Evolutionary conservation across 2,888 invertebrate genomes (phyloP).

Genomic region (Cheilosia pagana): DNA sequence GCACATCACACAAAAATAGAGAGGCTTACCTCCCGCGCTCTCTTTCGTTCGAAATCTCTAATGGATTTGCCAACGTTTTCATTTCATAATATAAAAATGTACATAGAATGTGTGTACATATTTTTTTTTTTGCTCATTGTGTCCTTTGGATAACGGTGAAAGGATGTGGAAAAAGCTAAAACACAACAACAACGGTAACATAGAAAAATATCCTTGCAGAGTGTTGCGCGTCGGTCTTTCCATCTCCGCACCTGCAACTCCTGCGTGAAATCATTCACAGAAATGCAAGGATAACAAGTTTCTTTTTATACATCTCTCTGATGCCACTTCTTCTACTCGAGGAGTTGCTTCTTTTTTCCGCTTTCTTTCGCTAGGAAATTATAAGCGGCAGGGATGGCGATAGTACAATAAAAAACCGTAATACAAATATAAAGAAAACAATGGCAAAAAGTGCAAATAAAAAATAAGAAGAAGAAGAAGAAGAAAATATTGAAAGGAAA

Average conservation of each 20-base stretch:
- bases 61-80: conserved; percentile 71
- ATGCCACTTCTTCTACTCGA: conserved; percentile 64
- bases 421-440: conserved; percentile 72
- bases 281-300: conserved; percentile 75
- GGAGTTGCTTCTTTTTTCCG: conserved; percentile 55
- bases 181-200: neutral
- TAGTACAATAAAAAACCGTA: conserved; percentile 61
- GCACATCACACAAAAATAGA: conserved; percentile 70
- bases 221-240: conserved; percentile 44
- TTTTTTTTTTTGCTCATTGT: conserved; percentile 45
- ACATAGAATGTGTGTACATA: conserved; percentile 1
- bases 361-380: conserved; percentile 47
- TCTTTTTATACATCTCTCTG: conserved; percentile 53
- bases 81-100: conserved; percentile 62
- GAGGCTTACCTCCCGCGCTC: conserved; percentile 38
- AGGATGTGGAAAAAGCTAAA: conserved; percentile 43
- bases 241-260: conserved; percentile 67
- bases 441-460: conserved; percentile 68
- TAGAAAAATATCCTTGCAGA: conserved; percentile 55
- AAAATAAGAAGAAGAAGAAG: conserved; percentile 45
- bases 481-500: conserved; percentile 31
- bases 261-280: conserved; percentile 70
- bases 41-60: conserved; percentile 63
- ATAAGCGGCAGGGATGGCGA: conserved; percentile 32
- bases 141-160: conserved; percentile 45